Evolutionary conservation across 2,113 vertebrate genomes (phyloP).

Genomic region (Raja brachyura): DNA sequence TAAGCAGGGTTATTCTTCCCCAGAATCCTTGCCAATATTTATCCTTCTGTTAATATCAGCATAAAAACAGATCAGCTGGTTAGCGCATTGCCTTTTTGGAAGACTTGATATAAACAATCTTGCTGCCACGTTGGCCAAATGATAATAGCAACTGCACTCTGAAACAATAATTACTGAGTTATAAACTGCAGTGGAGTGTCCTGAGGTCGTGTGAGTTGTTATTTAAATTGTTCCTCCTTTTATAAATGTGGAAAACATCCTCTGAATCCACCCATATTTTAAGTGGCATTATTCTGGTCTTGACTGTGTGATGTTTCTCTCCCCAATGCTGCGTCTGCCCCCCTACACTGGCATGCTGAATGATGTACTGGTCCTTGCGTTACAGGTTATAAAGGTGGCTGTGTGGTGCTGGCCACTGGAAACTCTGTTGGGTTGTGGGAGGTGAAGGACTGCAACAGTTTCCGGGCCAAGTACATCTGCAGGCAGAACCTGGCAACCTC

Average conservation of each 20-base stretch:
- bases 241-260: not conserved
- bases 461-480: slow-evolving; percentile 88
- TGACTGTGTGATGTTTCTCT: not conserved
- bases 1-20: too few relatives aligned
- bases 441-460: slow-evolving; percentile 67
- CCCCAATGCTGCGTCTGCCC: not conserved
- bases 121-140: too few relatives aligned
- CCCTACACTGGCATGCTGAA: not conserved
- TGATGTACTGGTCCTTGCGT: not conserved
- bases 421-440: slow-evolving; percentile 85
- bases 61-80: not conserved
- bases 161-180: too few relatives aligned
- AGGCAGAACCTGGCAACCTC: slow-evolving; percentile 75
- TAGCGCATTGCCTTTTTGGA: slow-evolving; percentile 8
- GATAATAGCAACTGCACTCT: too few relatives aligned
- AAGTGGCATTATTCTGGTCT: not conserved
- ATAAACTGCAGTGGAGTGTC: too few relatives aligned
- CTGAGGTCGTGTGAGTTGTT: too few relatives aligned
- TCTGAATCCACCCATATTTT: not conserved
- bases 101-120: too few relatives aligned
- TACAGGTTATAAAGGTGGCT: slow-evolving; percentile 69
- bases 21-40: too few relatives aligned
- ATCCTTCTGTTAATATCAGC: not conserved
- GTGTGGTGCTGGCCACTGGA: slow-evolving; percentile 79
- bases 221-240: not conserved